phyloP scores from a whole-genome alignment of 2,113 vertebrate genomes.

The Bubo bubo region DNA sequence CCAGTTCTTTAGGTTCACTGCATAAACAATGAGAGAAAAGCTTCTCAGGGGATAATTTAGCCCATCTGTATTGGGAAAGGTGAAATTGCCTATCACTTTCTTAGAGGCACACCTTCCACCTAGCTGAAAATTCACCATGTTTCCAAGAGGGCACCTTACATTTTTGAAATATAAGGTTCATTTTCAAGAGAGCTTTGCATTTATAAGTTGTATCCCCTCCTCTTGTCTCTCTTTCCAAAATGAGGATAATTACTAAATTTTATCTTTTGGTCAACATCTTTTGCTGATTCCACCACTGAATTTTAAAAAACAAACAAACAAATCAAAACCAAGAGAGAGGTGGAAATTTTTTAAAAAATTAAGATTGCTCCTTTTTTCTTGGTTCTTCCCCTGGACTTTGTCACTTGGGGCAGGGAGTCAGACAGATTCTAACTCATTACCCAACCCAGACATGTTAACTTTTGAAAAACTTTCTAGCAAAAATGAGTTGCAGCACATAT shows the following conservation, averaged over 20 bases:
- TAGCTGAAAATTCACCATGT: not conserved
- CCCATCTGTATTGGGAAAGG: not conserved
- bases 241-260: not conserved
- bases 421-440: not conserved
- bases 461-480: not conserved
- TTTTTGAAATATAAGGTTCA: not conserved
- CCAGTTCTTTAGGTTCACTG: not conserved
- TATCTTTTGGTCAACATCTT: not conserved
- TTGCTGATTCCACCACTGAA: not conserved
- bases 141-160: not conserved
- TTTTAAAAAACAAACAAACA: not conserved
- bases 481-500: not conserved
- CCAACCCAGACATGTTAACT: not conserved
- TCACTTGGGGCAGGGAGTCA: not conserved
- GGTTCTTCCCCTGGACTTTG: not conserved
- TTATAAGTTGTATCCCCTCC: not conserved
- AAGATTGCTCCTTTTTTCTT: not conserved
- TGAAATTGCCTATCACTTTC: not conserved
- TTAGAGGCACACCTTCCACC: not conserved
- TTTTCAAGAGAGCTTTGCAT: not conserved
- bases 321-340: not conserved
- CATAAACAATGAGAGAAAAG: not conserved
- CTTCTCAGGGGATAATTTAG: not conserved
- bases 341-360: rapidly evolving
- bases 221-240: not conserved